A percentile compares a stretch with the other conserved stretches of the same genome.
These are phyloP conservation scores for Lacanobia wlatinum DNA, from an alignment of 2,888 invertebrate genomes.

Conservation along the genomic window DNA sequence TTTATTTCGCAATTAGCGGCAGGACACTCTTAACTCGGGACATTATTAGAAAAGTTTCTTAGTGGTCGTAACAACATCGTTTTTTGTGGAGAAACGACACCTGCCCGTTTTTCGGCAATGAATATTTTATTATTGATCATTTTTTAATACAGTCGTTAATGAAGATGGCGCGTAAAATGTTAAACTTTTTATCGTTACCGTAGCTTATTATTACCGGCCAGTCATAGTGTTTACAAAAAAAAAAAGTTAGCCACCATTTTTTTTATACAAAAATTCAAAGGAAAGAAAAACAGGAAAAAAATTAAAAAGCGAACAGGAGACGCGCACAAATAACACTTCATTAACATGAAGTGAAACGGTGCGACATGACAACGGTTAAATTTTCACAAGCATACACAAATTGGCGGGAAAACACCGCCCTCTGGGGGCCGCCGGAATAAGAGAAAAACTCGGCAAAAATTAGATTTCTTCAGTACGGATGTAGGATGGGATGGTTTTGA, in stretches of 20 bases:
- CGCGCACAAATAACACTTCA: conserved; percentile 68
- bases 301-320: conserved; percentile 38
- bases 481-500: conserved; percentile 72
- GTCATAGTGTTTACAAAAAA: not conserved
- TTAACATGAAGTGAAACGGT: conserved; percentile 73
- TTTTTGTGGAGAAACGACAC: conserved; percentile 80
- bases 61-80: conserved; percentile 85
- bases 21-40: conserved; percentile 82
- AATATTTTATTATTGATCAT: conserved; percentile 63
- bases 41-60: conserved; percentile 90
- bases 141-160: conserved; percentile 56
- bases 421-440: conserved; percentile 78
- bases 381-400: conserved; percentile 89
- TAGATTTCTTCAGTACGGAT: conserved; percentile 83
- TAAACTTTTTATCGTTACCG: not conserved
- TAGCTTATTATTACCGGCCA: not conserved
- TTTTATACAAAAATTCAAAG: not conserved
- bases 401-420: conserved; percentile 85
- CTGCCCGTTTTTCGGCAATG: conserved; percentile 72
- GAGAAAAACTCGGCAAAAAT: conserved; percentile 89
- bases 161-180: conserved; percentile 16
- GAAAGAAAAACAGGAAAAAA: conserved; percentile 9
- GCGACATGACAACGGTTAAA: conserved; percentile 80
- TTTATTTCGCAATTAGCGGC: conserved; percentile 90
- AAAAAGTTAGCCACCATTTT: not conserved